Evolutionary conservation across 2,113 vertebrate species (phyloP), one percentile per base, ranked within the genome.

Genomic region (Carlito syrichta): DNA sequence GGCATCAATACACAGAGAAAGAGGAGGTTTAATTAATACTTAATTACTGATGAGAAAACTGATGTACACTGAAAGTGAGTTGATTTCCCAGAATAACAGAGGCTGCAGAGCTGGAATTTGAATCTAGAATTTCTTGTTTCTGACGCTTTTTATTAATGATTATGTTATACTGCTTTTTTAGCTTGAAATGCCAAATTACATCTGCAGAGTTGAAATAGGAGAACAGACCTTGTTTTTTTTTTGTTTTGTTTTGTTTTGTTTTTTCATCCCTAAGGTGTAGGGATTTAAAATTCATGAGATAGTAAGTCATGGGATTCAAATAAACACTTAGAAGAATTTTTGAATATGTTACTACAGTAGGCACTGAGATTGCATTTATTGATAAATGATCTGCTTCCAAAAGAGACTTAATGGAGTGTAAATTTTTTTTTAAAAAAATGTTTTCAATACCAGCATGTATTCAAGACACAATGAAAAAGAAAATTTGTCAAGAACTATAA

Each of bases 361-460:
- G 17, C 76, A 83, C 25, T 63, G 74, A 78, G n/a, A 71, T 43
- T 50, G 30, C 8, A 66, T 95, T 86, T 96, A 71, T 69, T 92
- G 92, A 86, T 73, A 89, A 91, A 40, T 62, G 50, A 76, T 32
- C 73, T 92, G 86, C 20, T 92, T 92, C 79, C 20, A n/a, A 66
- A 76, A 81, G 56, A 74, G 43, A 81, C 20, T 35, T 68, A 13
- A 76, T 16, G 35, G 58, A 13, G 3, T 66, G 2, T 71, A 81
- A 74, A 78, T 20, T n/a, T 52, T 19, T 30, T 76, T 76, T 35
- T 54, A 2, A 38, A 45, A 35, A 73, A 54, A 22, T 35, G 1
- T 56, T 74, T 88, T 85, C n/a, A 81, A 94, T 9, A 30, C 3
- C 22, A 90, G 52, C 45, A 35, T 20, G 25, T 52, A 40, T 45